Conservation (phyloP, 2,888 invertebrate species). For the Icerya purchasi region DNA sequence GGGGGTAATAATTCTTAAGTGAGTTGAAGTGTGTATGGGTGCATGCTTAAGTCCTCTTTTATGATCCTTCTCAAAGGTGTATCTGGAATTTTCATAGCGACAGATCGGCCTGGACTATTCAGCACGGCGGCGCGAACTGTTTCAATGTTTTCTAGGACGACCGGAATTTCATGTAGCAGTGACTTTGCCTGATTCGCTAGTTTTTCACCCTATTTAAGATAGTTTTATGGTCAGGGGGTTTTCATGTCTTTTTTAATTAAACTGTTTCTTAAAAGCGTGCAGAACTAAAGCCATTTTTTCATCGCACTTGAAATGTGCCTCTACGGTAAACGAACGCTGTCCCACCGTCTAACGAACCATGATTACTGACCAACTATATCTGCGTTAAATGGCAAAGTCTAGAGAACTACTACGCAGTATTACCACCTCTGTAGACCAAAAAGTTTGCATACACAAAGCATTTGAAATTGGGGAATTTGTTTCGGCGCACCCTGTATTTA, state of each 20-base stretch:
- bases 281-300: not conserved
- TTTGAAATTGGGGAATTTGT: too few relatives aligned
- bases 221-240: not conserved
- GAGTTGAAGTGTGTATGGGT: not conserved
- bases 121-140: too few relatives aligned
- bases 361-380: not conserved
- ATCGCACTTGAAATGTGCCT: not conserved
- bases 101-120: not conserved
- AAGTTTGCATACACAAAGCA: too few relatives aligned
- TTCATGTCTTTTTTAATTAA: not conserved
- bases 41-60: not conserved
- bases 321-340: not conserved
- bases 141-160: too few relatives aligned
- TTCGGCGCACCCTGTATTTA: too few relatives aligned
- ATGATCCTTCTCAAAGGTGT: not conserved
- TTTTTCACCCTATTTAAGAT: not conserved
- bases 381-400: not conserved
- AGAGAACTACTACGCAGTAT: not conserved
- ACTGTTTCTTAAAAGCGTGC: not conserved
- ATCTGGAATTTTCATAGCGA: not conserved
- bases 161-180: not conserved
- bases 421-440: too few relatives aligned
- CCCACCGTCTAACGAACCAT: not conserved
- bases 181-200: not conserved
- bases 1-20: not conserved